Conservation (phyloP, 2,888 invertebrate species). For the Cancer borealis region DNA sequence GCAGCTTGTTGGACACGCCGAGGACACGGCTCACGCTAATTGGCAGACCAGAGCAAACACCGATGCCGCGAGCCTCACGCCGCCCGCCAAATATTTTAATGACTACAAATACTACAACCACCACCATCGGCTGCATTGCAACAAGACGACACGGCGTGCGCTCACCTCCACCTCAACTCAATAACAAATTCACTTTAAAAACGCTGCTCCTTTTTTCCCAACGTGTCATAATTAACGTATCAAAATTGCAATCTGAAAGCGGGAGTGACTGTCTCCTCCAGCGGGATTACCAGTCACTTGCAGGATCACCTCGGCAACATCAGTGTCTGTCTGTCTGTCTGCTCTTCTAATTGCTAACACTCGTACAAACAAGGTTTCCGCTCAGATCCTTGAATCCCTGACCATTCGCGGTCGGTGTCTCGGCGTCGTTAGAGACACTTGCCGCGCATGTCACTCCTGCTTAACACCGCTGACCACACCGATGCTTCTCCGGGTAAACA, state of each 20-base stretch:
- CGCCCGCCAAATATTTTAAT: conserved; percentile 43
- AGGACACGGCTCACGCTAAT: conserved; percentile 66
- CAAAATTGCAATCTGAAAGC: conserved; percentile 23
- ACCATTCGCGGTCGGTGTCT: neutral
- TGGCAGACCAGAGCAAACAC: conserved; percentile 61
- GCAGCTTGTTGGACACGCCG: conserved; percentile 57
- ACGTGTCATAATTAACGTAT: conserved; percentile 37
- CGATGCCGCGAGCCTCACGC: conserved; percentile 31
- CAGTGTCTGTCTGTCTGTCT: conserved; percentile 16
- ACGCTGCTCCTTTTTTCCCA: neutral
- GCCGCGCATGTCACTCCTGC: conserved; percentile 31
- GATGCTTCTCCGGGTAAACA: neutral
- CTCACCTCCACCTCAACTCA: neutral
- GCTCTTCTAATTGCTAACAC: conserved; percentile 33
- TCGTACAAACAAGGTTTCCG: conserved; percentile 38
- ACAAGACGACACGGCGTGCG: neutral
- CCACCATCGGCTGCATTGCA: neutral
- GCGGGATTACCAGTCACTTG: conserved; percentile 15
- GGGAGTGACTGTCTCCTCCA: conserved; percentile 2
- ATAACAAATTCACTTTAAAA: conserved; percentile 7
- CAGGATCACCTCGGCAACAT: conserved; percentile 14
- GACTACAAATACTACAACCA: conserved; percentile 34
- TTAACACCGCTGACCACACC: conserved; percentile 38
- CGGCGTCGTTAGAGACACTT: conserved; percentile 14
- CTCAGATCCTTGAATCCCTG: conserved; percentile 26